Conservation (phyloP, 2,113 vertebrate species). For the Galbula dea region DNA sequence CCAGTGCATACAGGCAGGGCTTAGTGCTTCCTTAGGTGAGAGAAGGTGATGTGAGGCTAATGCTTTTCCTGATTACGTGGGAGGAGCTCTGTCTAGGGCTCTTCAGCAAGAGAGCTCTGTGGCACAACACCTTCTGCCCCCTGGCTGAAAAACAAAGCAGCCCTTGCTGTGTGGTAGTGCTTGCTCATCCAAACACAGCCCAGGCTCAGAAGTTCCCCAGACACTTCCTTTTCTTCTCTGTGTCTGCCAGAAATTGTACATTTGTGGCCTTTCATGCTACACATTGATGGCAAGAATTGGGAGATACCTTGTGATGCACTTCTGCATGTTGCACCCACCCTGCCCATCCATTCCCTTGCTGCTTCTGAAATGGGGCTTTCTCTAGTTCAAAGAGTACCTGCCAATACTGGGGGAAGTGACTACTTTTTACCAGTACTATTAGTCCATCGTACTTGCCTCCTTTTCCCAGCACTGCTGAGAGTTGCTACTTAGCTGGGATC, state of each 20-base stretch:
- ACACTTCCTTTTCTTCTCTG: not conserved
- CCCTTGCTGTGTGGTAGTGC: not conserved
- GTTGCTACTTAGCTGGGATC: not conserved
- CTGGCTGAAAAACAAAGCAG: not conserved
- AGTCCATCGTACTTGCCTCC: not conserved
- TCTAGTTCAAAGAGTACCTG: not conserved
- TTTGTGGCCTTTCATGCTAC: not conserved
- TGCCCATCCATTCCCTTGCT: not conserved
- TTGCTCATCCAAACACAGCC: not conserved
- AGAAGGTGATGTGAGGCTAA: not conserved
- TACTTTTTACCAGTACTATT: not conserved
- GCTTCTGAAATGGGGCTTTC: not conserved
- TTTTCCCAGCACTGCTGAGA: conserved; percentile 39
- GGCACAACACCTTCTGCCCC: not conserved
- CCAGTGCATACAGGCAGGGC: not conserved
- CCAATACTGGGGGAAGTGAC: not conserved
- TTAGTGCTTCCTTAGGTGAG: not conserved
- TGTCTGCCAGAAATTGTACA: not conserved
- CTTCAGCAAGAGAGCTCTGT: not conserved
- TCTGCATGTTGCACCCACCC: not conserved
- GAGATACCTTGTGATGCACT: not conserved
- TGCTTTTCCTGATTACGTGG: not conserved
- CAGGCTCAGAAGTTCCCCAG: not conserved
- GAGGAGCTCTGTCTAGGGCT: not conserved
- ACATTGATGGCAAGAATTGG: not conserved